Percentiles rank a stretch among this genome's conserved stretches.
Conservation (phyloP, 2,888 invertebrate species). For the Drosophila merina region DNA sequence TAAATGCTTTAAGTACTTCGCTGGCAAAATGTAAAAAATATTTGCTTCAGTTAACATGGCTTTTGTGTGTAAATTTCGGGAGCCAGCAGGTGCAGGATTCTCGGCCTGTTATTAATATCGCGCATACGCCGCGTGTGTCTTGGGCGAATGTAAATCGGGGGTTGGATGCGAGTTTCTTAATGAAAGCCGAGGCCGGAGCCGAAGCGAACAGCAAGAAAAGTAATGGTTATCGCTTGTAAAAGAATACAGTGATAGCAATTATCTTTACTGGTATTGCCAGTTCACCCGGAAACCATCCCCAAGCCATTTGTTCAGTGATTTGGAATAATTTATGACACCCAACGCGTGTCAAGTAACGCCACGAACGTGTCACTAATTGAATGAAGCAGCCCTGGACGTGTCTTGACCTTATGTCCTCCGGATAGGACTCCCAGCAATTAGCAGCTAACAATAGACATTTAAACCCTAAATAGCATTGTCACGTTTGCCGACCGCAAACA, state of each 20-base stretch:
- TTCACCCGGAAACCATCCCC: slow-evolving; percentile 2
- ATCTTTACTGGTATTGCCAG: slow-evolving; percentile 20
- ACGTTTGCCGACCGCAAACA: slow-evolving; percentile 41
- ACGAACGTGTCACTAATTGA: slow-evolving; percentile 62
- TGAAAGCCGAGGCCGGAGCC: background rate
- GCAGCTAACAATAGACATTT: slow-evolving; percentile 59
- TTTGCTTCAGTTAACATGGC: slow-evolving; percentile 49
- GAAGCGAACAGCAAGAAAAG: slow-evolving; percentile 5
- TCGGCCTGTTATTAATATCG: slow-evolving; percentile 48
- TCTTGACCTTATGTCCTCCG: slow-evolving; percentile 32
- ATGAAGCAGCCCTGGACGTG: slow-evolving; percentile 47
- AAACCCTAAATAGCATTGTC: slow-evolving; percentile 56
- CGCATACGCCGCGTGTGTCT: slow-evolving; percentile 51
- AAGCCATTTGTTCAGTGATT: slow-evolving; percentile 29
- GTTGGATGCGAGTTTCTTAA: background rate
- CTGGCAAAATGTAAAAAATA: slow-evolving; percentile 53
- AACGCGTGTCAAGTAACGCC: slow-evolving; percentile 49
- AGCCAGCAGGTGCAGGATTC: slow-evolving; percentile 35
- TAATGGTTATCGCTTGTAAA: slow-evolving; percentile 24
- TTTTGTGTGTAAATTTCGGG: slow-evolving; percentile 35
- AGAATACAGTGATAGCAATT: slow-evolving; percentile 26
- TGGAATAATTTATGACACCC: slow-evolving; percentile 37
- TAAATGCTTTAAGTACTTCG: slow-evolving; percentile 59
- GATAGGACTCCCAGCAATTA: slow-evolving; percentile 46
- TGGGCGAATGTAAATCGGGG: background rate